Evolutionary conservation across 2,888 invertebrate species (phyloP).

Genomic region (Torymus tubicola): DNA sequence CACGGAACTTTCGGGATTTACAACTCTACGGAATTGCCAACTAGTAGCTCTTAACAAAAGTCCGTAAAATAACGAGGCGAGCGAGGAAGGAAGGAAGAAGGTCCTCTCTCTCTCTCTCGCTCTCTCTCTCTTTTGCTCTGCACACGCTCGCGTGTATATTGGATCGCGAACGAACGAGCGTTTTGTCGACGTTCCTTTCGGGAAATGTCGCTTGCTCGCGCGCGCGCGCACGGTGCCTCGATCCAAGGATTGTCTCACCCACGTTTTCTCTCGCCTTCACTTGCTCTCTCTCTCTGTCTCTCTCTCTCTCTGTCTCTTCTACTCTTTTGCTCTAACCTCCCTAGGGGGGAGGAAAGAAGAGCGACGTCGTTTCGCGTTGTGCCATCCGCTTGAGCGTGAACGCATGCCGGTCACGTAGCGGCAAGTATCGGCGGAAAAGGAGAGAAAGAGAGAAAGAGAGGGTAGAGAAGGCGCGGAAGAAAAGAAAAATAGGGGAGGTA

Average conservation of each 20-base stretch:
- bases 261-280: background rate
- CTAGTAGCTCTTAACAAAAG: conserved; percentile 58
- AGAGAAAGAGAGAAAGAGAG: background rate
- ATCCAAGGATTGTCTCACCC: conserved; percentile 13
- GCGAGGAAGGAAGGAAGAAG: background rate
- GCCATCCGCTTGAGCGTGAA: conserved; percentile 25
- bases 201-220: too few species aligned
- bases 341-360: background rate
- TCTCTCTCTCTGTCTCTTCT: background rate
- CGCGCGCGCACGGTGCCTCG: too few species aligned
- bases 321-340: background rate
- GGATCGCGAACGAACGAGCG: conserved; percentile 1
- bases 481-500: conserved; percentile 37
- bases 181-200: conserved; percentile 10
- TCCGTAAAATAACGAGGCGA: conserved; percentile 51
- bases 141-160: background rate
- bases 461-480: conserved; percentile 18
- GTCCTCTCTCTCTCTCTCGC: background rate
- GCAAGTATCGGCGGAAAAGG: background rate
- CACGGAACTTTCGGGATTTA: conserved; percentile 56
- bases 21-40: conserved; percentile 54
- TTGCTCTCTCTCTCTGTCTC: conserved; percentile 13
- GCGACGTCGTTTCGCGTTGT: conserved; percentile 23
- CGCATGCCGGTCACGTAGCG: conserved; percentile 54
- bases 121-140: too few species aligned